Evolutionary conservation across 2,888 invertebrate genomes (phyloP), one percentile per base, ranked within the genome.

Genomic region (Cactoblastis cactorum): DNA sequence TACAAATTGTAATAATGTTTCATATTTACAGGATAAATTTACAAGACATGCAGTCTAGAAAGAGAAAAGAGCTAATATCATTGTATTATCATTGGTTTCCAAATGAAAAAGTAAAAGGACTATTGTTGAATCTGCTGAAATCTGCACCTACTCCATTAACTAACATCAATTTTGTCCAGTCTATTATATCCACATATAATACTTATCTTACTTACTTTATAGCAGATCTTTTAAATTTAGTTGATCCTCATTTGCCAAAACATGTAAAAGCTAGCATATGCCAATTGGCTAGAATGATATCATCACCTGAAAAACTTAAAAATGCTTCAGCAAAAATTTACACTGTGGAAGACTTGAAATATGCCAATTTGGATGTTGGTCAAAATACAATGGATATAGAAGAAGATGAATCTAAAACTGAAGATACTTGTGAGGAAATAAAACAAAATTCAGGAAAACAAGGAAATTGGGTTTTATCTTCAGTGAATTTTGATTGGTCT

Each of bases 71-170:
- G 34, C 59, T 84, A 34, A 77, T 67, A 53, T 60, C 69, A n/a
- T 57, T 83, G 8, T 86, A 80, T 55, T 61, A 71, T 48, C 80
- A 85, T 47, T 87, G 84, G 83, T 83, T 80, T 56, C 90, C 89
- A 8, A 81, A 77, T 65, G 77, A 77, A 48, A 78, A 72, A 56
- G 53, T 61, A 18, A 67, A 65, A 47, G 59, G 68, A 17, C 66
- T 89, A n/a, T 52, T 81, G 49, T 63, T 90, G 9, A 76, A 90
- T 55, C 64, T 89, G 51, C 62, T 65, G 34, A 80, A 82, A 56
- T 66, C 77, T 32, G 66, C 83, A 11, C 88, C 90, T 14, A 54
- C 56, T 45, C 72, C 81, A 55, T 63, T 90, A 18, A 73, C 63
- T 34, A 69, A 81, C 48, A 77, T 88, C 1, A 69, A 72, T 51